phyloP scores from a whole-genome alignment of 2,888 invertebrate species.

The Cryptops parisi region DNA sequence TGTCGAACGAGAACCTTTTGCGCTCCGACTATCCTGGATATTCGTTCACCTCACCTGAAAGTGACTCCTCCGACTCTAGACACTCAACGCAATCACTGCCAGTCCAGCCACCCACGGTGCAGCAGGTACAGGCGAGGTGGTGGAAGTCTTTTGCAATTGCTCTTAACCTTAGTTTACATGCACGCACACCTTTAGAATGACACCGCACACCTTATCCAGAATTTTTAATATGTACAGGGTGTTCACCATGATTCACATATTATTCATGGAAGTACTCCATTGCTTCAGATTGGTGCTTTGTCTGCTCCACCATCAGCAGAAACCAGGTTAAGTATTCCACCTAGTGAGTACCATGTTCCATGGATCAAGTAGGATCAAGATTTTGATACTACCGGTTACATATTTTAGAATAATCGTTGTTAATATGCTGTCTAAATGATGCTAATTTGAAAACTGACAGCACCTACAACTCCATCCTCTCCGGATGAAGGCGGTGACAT shows the following conservation, averaged over 20 bases:
- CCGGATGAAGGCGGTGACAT: constrained; percentile 40
- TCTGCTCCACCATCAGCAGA: constrained; percentile 43
- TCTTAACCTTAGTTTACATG: too few species aligned
- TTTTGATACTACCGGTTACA: background rate
- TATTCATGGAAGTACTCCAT: constrained; percentile 70
- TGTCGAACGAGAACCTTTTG: constrained; percentile 74
- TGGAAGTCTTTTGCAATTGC: background rate
- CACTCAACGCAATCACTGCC: constrained; percentile 15
- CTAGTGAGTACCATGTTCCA: too few species aligned
- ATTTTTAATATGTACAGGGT: too few species aligned
- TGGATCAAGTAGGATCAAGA: too few species aligned
- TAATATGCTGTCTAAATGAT: background rate
- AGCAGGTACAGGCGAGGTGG: constrained; percentile 5
- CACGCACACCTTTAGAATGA: too few species aligned
- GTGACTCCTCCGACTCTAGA: constrained; percentile 19
- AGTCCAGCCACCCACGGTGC: constrained; percentile 11
- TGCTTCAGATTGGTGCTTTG: constrained; percentile 69
- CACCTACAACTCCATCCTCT: constrained; percentile 18
- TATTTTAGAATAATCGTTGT: too few species aligned
- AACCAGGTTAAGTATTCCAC: constrained; percentile 16
- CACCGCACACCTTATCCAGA: too few species aligned
- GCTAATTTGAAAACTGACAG: constrained; percentile 12
- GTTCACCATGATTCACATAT: constrained; percentile 27
- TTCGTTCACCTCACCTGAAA: constrained; percentile 17
- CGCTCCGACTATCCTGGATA: constrained; percentile 52